phyloP scores from a whole-genome alignment of 2,113 vertebrate genomes.

The Chaenogobius annularis region DNA sequence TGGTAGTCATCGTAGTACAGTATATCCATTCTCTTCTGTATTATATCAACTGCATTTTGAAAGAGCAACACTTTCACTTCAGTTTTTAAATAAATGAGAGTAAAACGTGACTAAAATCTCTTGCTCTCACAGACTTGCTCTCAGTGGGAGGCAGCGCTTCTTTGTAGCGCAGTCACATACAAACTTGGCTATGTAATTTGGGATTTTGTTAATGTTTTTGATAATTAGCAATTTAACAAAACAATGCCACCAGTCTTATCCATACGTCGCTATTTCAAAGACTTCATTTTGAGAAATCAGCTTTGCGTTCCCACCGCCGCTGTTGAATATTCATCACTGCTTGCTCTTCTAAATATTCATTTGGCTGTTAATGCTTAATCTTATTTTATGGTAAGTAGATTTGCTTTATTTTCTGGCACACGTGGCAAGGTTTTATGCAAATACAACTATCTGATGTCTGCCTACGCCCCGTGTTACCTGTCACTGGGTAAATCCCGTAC shows the following conservation, averaged over 20 bases:
- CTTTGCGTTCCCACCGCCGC: slow-evolving; percentile 1
- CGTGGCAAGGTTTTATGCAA: slow-evolving; percentile 39
- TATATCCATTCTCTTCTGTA: too few species aligned
- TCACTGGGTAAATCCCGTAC: slow-evolving; percentile 30
- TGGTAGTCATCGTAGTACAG: too few species aligned
- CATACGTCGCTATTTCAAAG: background rate
- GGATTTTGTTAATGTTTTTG: slow-evolving; percentile 7
- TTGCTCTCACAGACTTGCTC: background rate
- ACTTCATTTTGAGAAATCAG: slow-evolving; percentile 17
- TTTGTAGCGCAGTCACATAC: slow-evolving; percentile 13
- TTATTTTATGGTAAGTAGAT: slow-evolving; percentile 26
- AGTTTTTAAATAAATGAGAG: background rate
- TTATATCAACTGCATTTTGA: too few species aligned
- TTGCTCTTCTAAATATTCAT: slow-evolving; percentile 21
- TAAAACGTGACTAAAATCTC: background rate
- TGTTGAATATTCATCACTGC: slow-evolving; percentile 1
- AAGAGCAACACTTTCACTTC: too few species aligned
- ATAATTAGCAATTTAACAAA: slow-evolving; percentile 10
- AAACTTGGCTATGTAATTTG: slow-evolving; percentile 8
- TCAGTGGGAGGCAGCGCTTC: background rate
- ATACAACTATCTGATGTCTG: slow-evolving; percentile 23
- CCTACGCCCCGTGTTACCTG: slow-evolving; percentile 32
- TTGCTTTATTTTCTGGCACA: background rate
- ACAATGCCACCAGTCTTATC: background rate
- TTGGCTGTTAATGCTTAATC: slow-evolving; percentile 11